Evolutionary conservation across 23 tunicate species (phyloP).

Genomic region (Halocynthia aurantium): DNA sequence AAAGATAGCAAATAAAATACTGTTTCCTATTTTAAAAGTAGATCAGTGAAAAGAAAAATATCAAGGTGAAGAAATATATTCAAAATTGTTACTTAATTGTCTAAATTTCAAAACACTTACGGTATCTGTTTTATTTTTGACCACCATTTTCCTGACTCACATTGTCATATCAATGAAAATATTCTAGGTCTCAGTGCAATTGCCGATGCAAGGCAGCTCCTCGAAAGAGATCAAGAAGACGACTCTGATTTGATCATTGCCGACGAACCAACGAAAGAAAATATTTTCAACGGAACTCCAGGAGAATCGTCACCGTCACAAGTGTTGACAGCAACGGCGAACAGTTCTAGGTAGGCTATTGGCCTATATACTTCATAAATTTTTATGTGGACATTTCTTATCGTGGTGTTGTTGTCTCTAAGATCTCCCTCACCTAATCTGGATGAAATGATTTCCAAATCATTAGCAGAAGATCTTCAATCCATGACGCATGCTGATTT

Average conservation of each 20-base stretch:
- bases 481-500: constrained; percentile 71
- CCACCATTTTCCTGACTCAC: too few species aligned
- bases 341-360: constrained; percentile 6
- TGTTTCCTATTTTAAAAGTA: too few species aligned
- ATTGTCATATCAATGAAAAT: too few species aligned
- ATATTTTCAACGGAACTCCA: constrained; percentile 3
- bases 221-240: constrained; percentile 59
- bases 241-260: constrained; percentile 60
- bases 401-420: background rate
- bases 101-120: too few species aligned
- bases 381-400: background rate
- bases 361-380: background rate
- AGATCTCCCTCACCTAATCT: constrained; percentile 60
- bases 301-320: constrained; percentile 9
- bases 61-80: too few species aligned
- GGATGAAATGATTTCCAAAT: constrained; percentile 31
- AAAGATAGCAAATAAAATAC: too few species aligned
- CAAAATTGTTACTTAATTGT: too few species aligned
- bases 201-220: constrained; percentile 58
- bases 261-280: constrained; percentile 30
- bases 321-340: background rate
- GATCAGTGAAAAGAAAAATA: too few species aligned
- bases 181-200: constrained; percentile 57
- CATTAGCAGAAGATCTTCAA: constrained; percentile 47
- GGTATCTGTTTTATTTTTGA: too few species aligned